Evolutionary conservation across 2,113 vertebrate species (phyloP).

Genomic region (Dipodomys stephensi): DNA sequence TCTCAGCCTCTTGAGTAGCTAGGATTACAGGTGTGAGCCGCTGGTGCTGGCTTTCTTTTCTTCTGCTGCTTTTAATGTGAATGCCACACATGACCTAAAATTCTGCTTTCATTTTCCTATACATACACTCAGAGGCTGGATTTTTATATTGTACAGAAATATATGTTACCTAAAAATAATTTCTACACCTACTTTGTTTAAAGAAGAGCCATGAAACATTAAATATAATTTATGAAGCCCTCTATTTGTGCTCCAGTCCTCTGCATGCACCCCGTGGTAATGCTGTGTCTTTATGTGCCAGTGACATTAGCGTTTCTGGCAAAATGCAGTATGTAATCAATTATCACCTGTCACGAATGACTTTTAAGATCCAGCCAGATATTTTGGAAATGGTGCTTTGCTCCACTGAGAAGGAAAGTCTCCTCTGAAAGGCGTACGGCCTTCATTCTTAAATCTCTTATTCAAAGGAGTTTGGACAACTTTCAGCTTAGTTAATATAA

Average conservation of each 20-base stretch:
- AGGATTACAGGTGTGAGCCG: too few species aligned
- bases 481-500: conserved; percentile 64
- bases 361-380: conserved; percentile 80
- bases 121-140: neutral
- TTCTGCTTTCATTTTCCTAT: conserved; percentile 20
- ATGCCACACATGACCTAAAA: neutral
- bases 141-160: conserved; percentile 76
- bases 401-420: conserved; percentile 65
- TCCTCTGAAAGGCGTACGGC: conserved; percentile 55
- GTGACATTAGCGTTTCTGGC: conserved; percentile 76
- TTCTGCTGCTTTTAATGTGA: conserved; percentile 27
- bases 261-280: conserved; percentile 55
- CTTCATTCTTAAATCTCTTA: conserved; percentile 56
- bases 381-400: conserved; percentile 73
- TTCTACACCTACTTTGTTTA: conserved; percentile 82
- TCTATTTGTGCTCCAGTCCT: conserved; percentile 78
- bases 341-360: conserved; percentile 82
- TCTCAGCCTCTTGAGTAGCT: too few species aligned
- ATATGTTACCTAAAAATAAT: conserved; percentile 81
- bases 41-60: too few species aligned
- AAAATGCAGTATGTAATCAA: conserved; percentile 78
- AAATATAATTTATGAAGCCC: conserved; percentile 81
- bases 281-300: conserved; percentile 75
- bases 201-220: conserved; percentile 79
- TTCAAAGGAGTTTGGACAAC: conserved; percentile 60